Conservation (phyloP, 2,113 vertebrate genomes). For the Spea bombifrons region DNA sequence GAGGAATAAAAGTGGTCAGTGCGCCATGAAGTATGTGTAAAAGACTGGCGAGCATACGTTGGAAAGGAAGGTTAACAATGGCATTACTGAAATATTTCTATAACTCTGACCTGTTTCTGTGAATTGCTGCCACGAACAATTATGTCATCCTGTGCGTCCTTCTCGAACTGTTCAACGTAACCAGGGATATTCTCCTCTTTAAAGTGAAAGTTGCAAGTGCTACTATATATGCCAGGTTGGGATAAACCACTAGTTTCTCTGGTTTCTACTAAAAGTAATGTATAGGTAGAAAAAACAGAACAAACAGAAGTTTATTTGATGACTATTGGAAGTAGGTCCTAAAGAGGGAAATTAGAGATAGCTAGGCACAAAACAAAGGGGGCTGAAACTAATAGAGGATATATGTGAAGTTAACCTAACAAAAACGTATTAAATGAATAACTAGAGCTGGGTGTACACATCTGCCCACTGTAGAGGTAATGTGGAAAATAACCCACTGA, state of each 20-base stretch:
- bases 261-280: slow-evolving; percentile 47
- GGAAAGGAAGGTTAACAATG: slow-evolving; percentile 64
- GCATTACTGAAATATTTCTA: slow-evolving; percentile 73
- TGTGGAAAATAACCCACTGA: no score
- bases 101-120: slow-evolving; percentile 82
- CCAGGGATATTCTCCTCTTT: slow-evolving; percentile 69
- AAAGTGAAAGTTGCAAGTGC: slow-evolving; percentile 51
- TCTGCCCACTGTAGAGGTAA: no score
- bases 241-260: not conserved
- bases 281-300: not conserved
- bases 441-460: no score
- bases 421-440: no score
- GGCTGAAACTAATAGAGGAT: no score
- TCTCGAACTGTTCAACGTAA: slow-evolving; percentile 75
- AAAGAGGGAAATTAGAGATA: no score
- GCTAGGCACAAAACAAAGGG: no score
- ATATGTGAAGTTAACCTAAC: no score
- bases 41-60: slow-evolving; percentile 68
- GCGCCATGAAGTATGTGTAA: slow-evolving; percentile 41
- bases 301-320: not conserved
- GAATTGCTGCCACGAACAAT: slow-evolving; percentile 81
- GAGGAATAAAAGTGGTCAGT: slow-evolving; percentile 32
- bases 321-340: not conserved
- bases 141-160: slow-evolving; percentile 74
- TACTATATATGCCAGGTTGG: slow-evolving; percentile 40